These are phyloP conservation scores for Xenopus laevis DNA, from an alignment of 2,113 vertebrate genomes.

Conservation along the genomic window DNA sequence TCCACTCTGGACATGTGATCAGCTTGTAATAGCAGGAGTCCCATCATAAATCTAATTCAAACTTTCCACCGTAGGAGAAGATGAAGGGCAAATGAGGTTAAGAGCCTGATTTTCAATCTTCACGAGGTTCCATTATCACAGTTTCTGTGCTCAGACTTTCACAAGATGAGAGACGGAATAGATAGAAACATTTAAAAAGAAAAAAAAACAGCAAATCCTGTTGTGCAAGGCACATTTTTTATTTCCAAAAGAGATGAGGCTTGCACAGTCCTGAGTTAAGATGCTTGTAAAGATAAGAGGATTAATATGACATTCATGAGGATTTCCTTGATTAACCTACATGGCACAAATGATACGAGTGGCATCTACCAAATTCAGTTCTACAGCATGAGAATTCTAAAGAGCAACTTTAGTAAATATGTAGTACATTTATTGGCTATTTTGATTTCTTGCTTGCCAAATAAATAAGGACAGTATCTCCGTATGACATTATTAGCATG, in stretches of 20 bases:
- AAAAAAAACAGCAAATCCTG: not conserved
- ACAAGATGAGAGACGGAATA: not conserved
- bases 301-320: not conserved
- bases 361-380: too few relatives aligned
- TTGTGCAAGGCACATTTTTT: not conserved
- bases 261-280: not conserved
- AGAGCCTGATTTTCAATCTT: constrained; percentile 39
- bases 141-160: constrained; percentile 4
- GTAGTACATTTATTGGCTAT: too few relatives aligned
- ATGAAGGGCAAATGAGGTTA: constrained; percentile 42
- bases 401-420: too few relatives aligned
- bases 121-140: constrained; percentile 25
- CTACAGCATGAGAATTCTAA: too few relatives aligned
- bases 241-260: not conserved
- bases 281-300: not conserved
- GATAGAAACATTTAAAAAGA: not conserved
- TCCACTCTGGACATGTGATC: constrained; percentile 16
- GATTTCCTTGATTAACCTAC: not conserved
- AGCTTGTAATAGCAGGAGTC: constrained; percentile 30
- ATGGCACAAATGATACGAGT: not conserved
- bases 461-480: too few relatives aligned
- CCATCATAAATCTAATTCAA: constrained; percentile 30
- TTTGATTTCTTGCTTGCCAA: too few relatives aligned
- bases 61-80: constrained; percentile 16
- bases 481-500: too few relatives aligned